Evolutionary conservation across 2,113 vertebrate genomes (phyloP), one percentile per base, ranked within the genome.

Genomic region (Muscicapa adusta): DNA sequence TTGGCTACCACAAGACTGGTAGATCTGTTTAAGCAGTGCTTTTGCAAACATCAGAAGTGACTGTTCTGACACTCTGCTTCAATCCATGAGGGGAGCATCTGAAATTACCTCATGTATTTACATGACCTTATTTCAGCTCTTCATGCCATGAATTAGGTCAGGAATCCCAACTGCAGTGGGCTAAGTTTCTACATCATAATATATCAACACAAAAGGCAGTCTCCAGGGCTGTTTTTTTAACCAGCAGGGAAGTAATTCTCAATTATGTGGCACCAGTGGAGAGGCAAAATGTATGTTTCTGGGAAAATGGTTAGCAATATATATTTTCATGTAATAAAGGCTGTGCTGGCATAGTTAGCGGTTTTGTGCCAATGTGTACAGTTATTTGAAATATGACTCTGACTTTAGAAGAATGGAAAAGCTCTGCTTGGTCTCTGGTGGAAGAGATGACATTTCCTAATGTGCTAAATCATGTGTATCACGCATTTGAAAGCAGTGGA

Each of bases 11-110:
- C 91, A 82, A 86, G 89, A 71, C 81, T 83, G 93, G 90, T 42
- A 87, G 94, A 78, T 87, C 85, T 66, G 75, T 95, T 93, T 94
- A 89, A 92, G 92, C 89, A 92, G 91, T 6, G 1, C 89, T 94
- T 92, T 89, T 94, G 82, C 92, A 95, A 96, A 96, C 86, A 94
- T 95, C 91, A 92, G 62, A 96, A 94, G 74, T 76, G 78, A 91
- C 80, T 91, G 77, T 84, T 92, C 68, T 34, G 54, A 82, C 84
- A 63, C 76, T 81, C 57, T 36, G 45, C 62, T 76, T 89, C 58
- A 48, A 8, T 71, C 74, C 79, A 14, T 71, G 60, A 94, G 84
- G 85, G 87, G 57, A 79, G 83, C 74, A 26, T 67, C 91, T 80
- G 73, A 94, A 89, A 94, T 86, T 91, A 74, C 85, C 91, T 91